Percentiles rank a stretch among this genome's conserved stretches.
Evolutionary conservation across 2,113 vertebrate species (phyloP).

Genomic region (Cromileptes altivelis): DNA sequence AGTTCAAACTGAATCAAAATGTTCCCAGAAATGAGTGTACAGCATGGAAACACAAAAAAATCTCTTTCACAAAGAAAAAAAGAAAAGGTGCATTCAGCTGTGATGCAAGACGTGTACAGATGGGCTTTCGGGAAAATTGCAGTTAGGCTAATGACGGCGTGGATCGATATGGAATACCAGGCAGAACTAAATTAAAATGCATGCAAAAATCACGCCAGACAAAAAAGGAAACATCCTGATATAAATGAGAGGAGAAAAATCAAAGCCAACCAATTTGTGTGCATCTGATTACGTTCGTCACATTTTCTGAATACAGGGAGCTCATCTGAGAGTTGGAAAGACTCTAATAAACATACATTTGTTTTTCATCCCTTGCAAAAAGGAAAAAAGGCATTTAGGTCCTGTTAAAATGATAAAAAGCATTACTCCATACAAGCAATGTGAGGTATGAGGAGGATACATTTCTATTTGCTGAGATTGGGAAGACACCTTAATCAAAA

Average conservation of each 20-base stretch:
- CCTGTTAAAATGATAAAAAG: slow-evolving; percentile 70
- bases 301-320: slow-evolving; percentile 44
- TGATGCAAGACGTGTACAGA: slow-evolving; percentile 65
- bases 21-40: slow-evolving; percentile 35
- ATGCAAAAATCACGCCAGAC: slow-evolving; percentile 57
- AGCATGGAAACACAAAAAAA: slow-evolving; percentile 65
- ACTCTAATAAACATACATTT: slow-evolving; percentile 61
- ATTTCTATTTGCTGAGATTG: slow-evolving; percentile 76
- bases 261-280: slow-evolving; percentile 53
- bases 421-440: slow-evolving; percentile 78
- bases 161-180: slow-evolving; percentile 46
- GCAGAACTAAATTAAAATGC: slow-evolving; percentile 57
- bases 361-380: slow-evolving; percentile 64
- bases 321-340: slow-evolving; percentile 59
- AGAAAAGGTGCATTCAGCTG: slow-evolving; percentile 75
- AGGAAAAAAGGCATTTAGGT: slow-evolving; percentile 77
- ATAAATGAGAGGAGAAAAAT: slow-evolving; percentile 53
- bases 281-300: slow-evolving; percentile 48
- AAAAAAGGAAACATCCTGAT: slow-evolving; percentile 55
- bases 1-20: slow-evolving; percentile 62
- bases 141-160: slow-evolving; percentile 18
- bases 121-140: slow-evolving; percentile 43
- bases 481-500: slow-evolving; percentile 77
- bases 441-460: slow-evolving; percentile 83
- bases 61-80: slow-evolving; percentile 65